Base-by-base conservation (phyloP, 2,888 invertebrate genomes). In the Branchellion lobata region DNA sequence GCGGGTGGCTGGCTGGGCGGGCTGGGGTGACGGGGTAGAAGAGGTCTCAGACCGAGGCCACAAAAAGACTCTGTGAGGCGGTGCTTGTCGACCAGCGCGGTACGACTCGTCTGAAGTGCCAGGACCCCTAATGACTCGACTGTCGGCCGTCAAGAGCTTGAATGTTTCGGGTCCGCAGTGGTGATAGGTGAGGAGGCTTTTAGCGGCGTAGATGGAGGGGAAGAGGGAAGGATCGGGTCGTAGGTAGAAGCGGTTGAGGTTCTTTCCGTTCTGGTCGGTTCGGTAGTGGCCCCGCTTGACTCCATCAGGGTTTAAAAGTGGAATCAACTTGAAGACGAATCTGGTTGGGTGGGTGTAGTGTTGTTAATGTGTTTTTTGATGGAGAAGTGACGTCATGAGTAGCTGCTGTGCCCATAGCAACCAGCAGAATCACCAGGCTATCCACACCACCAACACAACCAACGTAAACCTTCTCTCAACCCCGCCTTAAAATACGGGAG, bases 301-400 rank as follows among this genome's bases (percentile, higher is more conserved):
- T 0, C 95, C 95, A 85, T 95, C 95, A 0, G 95, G 95, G 89
- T 95, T 95, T 82, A 95, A 88, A 89, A 95, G 93, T 0, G 95
- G 95, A 82, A 95, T 92, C 86, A 95, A 88, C 88, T 95, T 95
- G 89, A 95, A 95, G 82, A 95, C 93, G 85, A 84, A 77, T 24
- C 75, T 75, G 34, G 21, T 5, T 8, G 40, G 40, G n/a, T n/a
- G n/a, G n/a, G n/a, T n/a, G n/a, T n/a, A n/a, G n/a, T n/a, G n/a
- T n/a, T n/a, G n/a, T n/a, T n/a, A n/a, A n/a, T n/a, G n/a, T n/a
- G n/a, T n/a, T n/a, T n/a, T n/a, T n/a, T n/a, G n/a, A n/a, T n/a
- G n/a, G n/a, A n/a, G n/a, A n/a, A n/a, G n/a, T n/a, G n/a, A n/a
- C n/a, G n/a, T n/a, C n/a, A n/a, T n/a, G n/a, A n/a, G n/a, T n/a